Percentiles rank a stretch among this genome's conserved stretches.
Conservation (phyloP, 2,888 invertebrate genomes). For the Andrena praecox region DNA sequence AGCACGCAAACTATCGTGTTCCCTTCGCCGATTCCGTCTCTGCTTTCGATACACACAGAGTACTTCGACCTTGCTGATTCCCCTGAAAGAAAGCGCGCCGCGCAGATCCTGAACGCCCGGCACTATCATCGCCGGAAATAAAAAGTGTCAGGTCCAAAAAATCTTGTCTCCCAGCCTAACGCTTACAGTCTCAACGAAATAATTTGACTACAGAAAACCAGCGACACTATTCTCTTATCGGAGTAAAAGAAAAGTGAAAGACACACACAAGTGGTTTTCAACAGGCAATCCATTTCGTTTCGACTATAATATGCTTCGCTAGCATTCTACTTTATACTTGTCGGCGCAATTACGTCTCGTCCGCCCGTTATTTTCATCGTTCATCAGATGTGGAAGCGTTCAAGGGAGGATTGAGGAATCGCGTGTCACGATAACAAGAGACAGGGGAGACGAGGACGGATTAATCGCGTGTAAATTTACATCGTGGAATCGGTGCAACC, state of each 20-base stretch:
- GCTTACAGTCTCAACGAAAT: background rate
- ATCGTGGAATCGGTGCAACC: constrained; percentile 41
- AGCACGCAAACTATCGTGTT: constrained; percentile 70
- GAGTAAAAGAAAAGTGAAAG: too few relatives aligned
- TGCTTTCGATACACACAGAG: constrained; percentile 32
- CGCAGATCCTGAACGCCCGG: constrained; percentile 38
- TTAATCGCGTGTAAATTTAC: constrained; percentile 61
- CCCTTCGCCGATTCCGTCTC: constrained; percentile 16
- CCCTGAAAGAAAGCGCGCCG: constrained; percentile 10
- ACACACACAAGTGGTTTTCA: background rate
- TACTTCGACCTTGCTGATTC: constrained; percentile 14
- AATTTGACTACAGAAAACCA: background rate
- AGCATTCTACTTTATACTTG: background rate
- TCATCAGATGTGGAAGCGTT: background rate
- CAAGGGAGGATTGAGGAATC: constrained; percentile 39
- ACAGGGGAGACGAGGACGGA: constrained; percentile 45
- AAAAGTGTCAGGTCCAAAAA: background rate
- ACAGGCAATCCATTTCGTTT: background rate
- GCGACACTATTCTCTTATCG: background rate
- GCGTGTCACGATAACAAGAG: constrained; percentile 46
- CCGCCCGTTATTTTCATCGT: constrained; percentile 27
- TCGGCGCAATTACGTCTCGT: constrained; percentile 17
- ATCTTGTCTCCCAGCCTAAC: background rate
- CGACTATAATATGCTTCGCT: background rate
- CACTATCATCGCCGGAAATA: background rate